Base-by-base conservation (phyloP, 2,113 vertebrate species). In the Sporophila hypoxantha region DNA sequence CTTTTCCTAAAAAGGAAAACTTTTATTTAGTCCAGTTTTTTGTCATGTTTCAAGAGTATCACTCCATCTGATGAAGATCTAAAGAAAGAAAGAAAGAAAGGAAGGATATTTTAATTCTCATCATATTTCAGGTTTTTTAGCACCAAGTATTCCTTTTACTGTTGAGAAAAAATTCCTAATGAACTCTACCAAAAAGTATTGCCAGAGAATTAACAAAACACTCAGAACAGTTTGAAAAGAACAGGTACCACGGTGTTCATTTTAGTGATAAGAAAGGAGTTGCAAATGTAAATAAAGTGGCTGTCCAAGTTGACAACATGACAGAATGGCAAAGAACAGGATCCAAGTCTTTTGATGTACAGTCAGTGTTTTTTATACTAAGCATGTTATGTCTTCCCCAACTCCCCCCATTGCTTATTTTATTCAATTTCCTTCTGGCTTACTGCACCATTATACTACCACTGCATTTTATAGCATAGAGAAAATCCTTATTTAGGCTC, bases 41-140 rank as follows among this genome's bases (percentile, higher is more conserved):
- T 19, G 47, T 60, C 64, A 68, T 55, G 42, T 62, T 89, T 46
- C 78, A 71, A 56, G 34, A 29, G 7, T n/a, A n/a, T 67, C 55
- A 17, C 32, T 55, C 59, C 87, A 41, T 59, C 52, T 60, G 82
- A 55, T 17, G 59, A 84, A 39, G 56, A 8, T 77, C 96, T 97
- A 46, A 64, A 91, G 78, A 94, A 81, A 85, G 64, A 95, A 82
- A 82, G 61, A 95, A 82, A 84, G 61, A 93, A 80, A 91, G 10
- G 29, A 47, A 57, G 29, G 8, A 32, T 7, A 65, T 67, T 73
- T 79, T 74, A 64, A 65, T 87, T 81, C 22, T 64, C 27, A 82
- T 37, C 9, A 6, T 25, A 46, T 64, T 69, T 80, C 53, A 46
- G 3, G 0, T 0, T 6, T 47, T 32, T 66, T 21, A 59, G 21